Percentiles rank a stretch among this genome's conserved stretches.
Evolutionary conservation across 2,113 vertebrate species (phyloP).

Genomic region (Grantiella picta): DNA sequence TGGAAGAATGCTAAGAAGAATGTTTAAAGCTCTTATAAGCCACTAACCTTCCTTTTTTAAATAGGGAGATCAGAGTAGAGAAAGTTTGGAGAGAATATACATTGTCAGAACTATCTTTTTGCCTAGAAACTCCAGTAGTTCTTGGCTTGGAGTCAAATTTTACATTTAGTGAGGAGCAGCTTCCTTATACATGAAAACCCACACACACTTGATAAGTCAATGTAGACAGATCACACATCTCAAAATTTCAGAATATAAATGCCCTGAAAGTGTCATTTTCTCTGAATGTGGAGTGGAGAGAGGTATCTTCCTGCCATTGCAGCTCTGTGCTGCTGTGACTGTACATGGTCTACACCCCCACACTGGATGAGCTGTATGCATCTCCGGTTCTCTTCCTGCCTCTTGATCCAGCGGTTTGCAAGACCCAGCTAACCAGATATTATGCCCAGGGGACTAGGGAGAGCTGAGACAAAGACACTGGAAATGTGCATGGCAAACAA

Average conservation of each 20-base stretch:
- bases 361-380: background rate
- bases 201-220: constrained; percentile 4
- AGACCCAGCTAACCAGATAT: background rate
- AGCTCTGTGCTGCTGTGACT: background rate
- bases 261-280: constrained; percentile 20
- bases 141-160: background rate
- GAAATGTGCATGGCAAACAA: background rate
- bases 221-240: background rate
- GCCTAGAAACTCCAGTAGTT: background rate
- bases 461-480: background rate
- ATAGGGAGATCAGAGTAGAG: background rate
- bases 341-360: background rate
- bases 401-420: background rate
- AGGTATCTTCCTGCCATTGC: background rate
- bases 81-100: background rate
- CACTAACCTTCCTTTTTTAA: background rate
- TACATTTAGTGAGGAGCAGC: background rate
- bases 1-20: background rate
- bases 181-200: constrained; percentile 32
- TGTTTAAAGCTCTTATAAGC: background rate
- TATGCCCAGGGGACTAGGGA: background rate
- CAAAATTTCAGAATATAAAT: constrained; percentile 34
- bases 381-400: background rate
- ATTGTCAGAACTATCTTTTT: background rate
- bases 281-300: background rate